Conservation (phyloP, 2,113 vertebrate species). For the Tichodroma muraria region DNA sequence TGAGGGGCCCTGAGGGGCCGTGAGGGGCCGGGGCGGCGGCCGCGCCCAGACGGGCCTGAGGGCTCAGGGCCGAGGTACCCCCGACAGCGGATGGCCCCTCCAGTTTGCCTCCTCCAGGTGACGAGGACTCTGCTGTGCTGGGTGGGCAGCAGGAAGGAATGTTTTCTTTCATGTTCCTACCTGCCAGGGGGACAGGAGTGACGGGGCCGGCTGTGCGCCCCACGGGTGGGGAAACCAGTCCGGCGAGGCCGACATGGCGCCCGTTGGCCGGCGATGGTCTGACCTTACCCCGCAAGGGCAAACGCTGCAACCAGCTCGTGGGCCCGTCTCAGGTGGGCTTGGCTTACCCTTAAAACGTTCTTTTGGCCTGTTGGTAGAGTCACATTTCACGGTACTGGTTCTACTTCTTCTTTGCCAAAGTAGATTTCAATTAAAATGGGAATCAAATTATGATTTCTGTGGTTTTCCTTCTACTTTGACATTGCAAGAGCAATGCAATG, state of each 20-base stretch:
- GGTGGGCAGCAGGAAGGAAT: background rate
- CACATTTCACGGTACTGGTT: background rate
- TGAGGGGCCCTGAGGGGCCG: too few species aligned
- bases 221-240: rapidly evolving
- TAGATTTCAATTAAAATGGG: background rate
- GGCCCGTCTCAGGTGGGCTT: rapidly evolving
- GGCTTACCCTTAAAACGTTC: rapidly evolving
- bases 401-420: background rate
- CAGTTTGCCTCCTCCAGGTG: background rate
- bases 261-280: rapidly evolving
- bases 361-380: background rate
- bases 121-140: rapidly evolving
- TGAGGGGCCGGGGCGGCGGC: background rate
- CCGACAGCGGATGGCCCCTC: rapidly evolving
- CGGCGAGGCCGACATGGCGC: rapidly evolving
- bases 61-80: too few species aligned
- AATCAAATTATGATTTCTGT: background rate
- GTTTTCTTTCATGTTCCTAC: rapidly evolving
- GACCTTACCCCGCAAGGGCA: rapidly evolving
- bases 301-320: rapidly evolving
- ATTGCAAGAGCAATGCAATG: background rate
- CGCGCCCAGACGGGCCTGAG: background rate
- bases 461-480: background rate
- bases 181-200: background rate
- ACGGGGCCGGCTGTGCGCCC: rapidly evolving